Percentiles rank a stretch among this genome's conserved stretches.
Evolutionary conservation across 2,797 vertebrate species (phyloP).

Genomic region (Melanotaenia maccullochi): DNA sequence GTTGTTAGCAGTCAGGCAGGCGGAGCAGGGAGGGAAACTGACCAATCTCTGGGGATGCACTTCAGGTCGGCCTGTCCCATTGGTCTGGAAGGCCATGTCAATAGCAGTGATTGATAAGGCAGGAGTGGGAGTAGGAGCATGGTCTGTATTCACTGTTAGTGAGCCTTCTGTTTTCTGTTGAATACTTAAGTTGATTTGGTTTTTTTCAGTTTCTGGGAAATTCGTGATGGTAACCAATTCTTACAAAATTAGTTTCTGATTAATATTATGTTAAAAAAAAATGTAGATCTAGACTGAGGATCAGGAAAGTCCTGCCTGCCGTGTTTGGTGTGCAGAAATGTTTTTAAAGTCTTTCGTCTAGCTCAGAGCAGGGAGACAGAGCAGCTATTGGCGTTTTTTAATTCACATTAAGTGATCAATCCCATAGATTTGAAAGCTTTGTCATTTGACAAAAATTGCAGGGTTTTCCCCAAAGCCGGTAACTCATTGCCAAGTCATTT

Average conservation of each 20-base stretch:
- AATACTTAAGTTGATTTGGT: constrained; percentile 10
- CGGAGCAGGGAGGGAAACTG: constrained; percentile 25
- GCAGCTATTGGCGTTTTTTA: constrained; percentile 22
- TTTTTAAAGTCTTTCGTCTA: constrained; percentile 12
- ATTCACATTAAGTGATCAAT: constrained; percentile 33
- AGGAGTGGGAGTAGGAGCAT: constrained; percentile 27
- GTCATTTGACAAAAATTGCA: constrained; percentile 22
- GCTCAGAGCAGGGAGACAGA: constrained; percentile 16
- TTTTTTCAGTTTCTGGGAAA: constrained; percentile 21
- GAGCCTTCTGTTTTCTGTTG: background rate
- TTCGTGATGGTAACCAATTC: constrained; percentile 10
- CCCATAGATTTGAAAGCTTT: constrained; percentile 30
- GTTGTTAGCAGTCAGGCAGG: constrained; percentile 59
- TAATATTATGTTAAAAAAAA: constrained; percentile 19
- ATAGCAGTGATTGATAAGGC: constrained; percentile 60
- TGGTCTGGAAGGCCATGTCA: constrained; percentile 57
- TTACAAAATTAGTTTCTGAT: constrained; percentile 16
- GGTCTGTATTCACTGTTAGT: background rate
- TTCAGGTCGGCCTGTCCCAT: constrained; percentile 44
- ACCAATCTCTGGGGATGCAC: constrained; percentile 49
- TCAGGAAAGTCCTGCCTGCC: constrained; percentile 31
- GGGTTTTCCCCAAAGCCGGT: constrained; percentile 51
- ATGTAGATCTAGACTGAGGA: constrained; percentile 30
- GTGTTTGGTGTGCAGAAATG: constrained; percentile 23
- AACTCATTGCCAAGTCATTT: constrained; percentile 42